Evolutionary conservation across 2,113 vertebrate genomes (phyloP).

Genomic region (Cryptomyrus ogoouensis): DNA sequence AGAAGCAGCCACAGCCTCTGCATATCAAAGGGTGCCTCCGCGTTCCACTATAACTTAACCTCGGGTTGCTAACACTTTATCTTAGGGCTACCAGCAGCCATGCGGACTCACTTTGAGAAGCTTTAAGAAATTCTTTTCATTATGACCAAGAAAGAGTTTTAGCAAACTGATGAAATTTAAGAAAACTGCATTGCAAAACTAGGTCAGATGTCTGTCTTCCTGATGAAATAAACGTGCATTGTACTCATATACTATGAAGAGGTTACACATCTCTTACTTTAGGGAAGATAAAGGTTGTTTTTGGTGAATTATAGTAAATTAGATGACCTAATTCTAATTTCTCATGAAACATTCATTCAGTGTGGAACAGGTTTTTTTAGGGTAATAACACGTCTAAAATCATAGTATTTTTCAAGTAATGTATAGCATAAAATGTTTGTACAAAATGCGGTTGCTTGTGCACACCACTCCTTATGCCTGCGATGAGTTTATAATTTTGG

Average conservation of each 20-base stretch:
- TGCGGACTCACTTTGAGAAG: slow-evolving; percentile 23
- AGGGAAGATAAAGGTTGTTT: neutral
- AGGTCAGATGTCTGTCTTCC: neutral
- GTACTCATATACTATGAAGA: neutral
- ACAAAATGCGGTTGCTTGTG: neutral
- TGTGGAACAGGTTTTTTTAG: neutral
- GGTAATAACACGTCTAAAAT: neutral
- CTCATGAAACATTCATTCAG: neutral
- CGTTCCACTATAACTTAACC: neutral
- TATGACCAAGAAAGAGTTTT: neutral
- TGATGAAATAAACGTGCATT: neutral
- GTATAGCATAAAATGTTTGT: neutral
- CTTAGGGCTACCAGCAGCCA: neutral
- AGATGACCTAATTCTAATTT: neutral
- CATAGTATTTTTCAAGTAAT: neutral
- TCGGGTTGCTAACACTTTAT: neutral
- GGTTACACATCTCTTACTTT: neutral
- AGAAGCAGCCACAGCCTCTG: neutral
- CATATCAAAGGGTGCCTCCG: neutral
- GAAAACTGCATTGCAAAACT: neutral
- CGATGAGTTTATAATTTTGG: neutral
- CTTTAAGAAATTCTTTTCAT: slow-evolving; percentile 29
- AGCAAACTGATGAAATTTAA: neutral
- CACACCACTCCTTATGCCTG: neutral
- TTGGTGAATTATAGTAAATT: neutral